phyloP scores from a whole-genome alignment of 2,113 vertebrate species.

The Perca flavescens region DNA sequence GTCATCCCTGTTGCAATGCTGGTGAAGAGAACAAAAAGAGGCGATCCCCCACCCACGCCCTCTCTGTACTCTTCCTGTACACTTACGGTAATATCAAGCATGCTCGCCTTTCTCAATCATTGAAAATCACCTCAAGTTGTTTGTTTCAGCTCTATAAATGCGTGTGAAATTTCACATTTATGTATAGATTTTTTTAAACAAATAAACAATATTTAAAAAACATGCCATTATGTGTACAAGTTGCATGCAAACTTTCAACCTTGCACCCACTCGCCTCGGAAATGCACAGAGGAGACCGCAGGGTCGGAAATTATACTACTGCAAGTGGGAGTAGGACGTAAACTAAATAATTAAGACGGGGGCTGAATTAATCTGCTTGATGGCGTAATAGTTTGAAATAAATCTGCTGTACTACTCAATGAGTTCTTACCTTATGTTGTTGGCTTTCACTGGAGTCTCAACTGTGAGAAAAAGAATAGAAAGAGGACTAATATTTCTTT shows the following conservation, averaged over 20 bases:
- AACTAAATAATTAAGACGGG: constrained; percentile 3
- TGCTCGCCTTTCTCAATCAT: constrained; percentile 71
- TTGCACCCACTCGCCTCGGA: constrained; percentile 45
- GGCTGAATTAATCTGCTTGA: constrained; percentile 8
- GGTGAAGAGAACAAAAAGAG: constrained; percentile 74
- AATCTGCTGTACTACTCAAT: no score
- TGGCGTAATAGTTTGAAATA: background rate
- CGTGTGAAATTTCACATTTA: background rate
- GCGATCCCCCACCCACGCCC: constrained; percentile 86
- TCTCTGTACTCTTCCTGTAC: constrained; percentile 84
- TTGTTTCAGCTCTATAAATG: background rate
- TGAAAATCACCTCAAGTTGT: constrained; percentile 29
- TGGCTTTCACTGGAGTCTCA: background rate
- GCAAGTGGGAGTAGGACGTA: constrained; percentile 56
- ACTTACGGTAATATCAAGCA: constrained; percentile 86
- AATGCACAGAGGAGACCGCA: constrained; percentile 59
- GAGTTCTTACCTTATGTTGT: background rate
- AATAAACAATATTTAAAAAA: background rate
- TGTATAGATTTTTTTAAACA: background rate
- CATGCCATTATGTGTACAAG: background rate
- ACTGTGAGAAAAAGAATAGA: background rate
- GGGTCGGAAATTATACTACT: constrained; percentile 60
- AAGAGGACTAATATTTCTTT: constrained; percentile 7
- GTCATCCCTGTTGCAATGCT: constrained; percentile 52
- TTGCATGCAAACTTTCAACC: constrained; percentile 41